Conservation (phyloP, 2,888 invertebrate genomes). For the Philonicus albiceps region DNA sequence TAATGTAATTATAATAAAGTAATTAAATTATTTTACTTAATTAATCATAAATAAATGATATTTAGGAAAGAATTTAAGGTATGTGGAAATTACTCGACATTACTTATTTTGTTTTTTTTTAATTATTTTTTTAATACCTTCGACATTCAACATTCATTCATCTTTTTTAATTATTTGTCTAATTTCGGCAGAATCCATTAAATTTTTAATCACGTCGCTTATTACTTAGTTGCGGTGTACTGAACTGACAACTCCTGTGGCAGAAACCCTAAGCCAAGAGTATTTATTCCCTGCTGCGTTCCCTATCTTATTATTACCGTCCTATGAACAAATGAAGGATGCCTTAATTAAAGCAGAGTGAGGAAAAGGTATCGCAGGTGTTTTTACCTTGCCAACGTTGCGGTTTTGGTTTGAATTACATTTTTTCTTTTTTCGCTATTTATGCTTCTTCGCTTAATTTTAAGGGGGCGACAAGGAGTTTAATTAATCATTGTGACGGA, state of each 20-base stretch:
- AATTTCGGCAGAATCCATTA: background rate
- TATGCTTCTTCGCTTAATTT: background rate
- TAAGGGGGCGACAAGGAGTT: background rate
- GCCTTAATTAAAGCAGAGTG: background rate
- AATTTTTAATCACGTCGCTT: background rate
- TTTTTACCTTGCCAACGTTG: background rate
- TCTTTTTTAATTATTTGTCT: background rate
- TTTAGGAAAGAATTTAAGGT: too few relatives aligned
- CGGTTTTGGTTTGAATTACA: background rate
- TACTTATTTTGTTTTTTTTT: too few relatives aligned
- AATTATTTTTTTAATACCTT: too few relatives aligned
- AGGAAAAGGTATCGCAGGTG: background rate
- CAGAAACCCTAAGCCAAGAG: background rate
- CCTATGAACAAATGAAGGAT: background rate
- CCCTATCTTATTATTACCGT: background rate
- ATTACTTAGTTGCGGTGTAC: background rate
- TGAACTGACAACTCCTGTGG: background rate
- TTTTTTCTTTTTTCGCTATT: background rate
- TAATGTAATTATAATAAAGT: too few relatives aligned
- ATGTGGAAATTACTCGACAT: too few relatives aligned
- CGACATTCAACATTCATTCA: background rate
- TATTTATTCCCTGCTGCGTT: background rate
- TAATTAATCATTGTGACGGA: background rate
- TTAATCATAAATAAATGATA: too few relatives aligned
- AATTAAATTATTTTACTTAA: too few relatives aligned